Percentiles rank a stretch among this genome's conserved stretches.
phyloP scores from a whole-genome alignment of 2,888 invertebrate genomes.

The Parapristionchus giblindavisi region DNA sequence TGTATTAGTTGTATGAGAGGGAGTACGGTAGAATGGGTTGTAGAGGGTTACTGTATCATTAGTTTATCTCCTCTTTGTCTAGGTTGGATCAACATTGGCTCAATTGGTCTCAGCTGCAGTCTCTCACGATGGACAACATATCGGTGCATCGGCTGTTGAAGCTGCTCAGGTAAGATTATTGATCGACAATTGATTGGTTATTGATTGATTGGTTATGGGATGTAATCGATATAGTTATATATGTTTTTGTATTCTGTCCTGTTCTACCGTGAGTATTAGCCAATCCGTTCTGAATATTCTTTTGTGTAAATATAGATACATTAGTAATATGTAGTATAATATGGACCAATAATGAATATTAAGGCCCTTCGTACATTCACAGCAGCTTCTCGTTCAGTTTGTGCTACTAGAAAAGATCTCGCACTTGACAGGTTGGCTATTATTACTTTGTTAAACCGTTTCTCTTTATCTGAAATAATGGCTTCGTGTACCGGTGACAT shows the following conservation, averaged over 20 bases:
- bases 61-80: not conserved
- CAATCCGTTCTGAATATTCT: too few relatives aligned
- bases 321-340: not conserved
- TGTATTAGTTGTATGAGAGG: not conserved
- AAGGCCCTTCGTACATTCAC: constrained; percentile 61
- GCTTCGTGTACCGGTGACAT: too few relatives aligned
- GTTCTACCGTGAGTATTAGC: too few relatives aligned
- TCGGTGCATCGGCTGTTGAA: constrained; percentile 65
- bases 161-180: constrained; percentile 46
- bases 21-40: constrained; percentile 41
- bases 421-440: constrained; percentile 48
- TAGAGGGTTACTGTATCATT: not conserved
- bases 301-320: constrained; percentile 6
- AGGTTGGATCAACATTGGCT: constrained; percentile 81
- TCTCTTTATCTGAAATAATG: too few relatives aligned
- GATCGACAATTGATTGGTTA: not conserved
- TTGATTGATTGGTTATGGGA: not conserved
- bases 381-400: constrained; percentile 56
- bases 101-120: constrained; percentile 86
- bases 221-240: not conserved
- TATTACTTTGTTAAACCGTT: too few relatives aligned
- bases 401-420: constrained; percentile 55
- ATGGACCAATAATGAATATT: not conserved
- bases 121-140: constrained; percentile 81
- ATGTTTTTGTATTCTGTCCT: not conserved